phyloP scores from a whole-genome alignment of 2,797 vertebrate species.

The Catamblyrhynchus diadema region DNA sequence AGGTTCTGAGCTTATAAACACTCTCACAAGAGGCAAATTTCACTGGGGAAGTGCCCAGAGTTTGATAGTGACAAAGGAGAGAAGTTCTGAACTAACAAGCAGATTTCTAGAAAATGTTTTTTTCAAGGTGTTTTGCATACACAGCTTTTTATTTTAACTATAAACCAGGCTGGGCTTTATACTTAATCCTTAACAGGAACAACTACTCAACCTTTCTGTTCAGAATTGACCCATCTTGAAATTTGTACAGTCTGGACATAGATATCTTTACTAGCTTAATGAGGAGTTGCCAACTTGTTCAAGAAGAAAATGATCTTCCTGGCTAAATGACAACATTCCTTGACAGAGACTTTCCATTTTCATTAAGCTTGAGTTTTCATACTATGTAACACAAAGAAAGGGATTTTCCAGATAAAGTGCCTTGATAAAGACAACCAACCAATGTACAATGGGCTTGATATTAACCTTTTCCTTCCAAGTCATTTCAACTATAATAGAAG shows the following conservation, averaged over 20 bases:
- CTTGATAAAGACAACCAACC: not conserved
- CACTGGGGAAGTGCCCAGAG: not conserved
- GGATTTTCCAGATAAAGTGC: not conserved
- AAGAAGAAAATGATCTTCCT: not conserved
- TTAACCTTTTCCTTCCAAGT: not conserved
- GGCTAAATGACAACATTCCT: not conserved
- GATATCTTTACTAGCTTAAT: not conserved
- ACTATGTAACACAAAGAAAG: not conserved
- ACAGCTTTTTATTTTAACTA: not conserved
- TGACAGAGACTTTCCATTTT: not conserved
- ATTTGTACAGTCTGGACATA: not conserved
- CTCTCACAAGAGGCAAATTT: not conserved
- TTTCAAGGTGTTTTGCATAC: not conserved
- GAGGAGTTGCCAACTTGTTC: not conserved
- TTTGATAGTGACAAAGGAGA: not conserved
- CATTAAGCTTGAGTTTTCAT: not conserved
- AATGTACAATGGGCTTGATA: not conserved
- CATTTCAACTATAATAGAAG: not conserved
- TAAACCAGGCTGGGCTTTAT: not conserved
- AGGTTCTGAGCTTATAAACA: not conserved
- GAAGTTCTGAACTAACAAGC: not conserved
- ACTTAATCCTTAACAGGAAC: not conserved
- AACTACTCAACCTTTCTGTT: not conserved
- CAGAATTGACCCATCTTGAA: not conserved
- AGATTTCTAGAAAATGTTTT: not conserved